A percentile compares a stretch with the other conserved stretches of the same genome.
phyloP scores from a whole-genome alignment of 2,797 vertebrate genomes.

The Chiloscyllium punctatum region DNA sequence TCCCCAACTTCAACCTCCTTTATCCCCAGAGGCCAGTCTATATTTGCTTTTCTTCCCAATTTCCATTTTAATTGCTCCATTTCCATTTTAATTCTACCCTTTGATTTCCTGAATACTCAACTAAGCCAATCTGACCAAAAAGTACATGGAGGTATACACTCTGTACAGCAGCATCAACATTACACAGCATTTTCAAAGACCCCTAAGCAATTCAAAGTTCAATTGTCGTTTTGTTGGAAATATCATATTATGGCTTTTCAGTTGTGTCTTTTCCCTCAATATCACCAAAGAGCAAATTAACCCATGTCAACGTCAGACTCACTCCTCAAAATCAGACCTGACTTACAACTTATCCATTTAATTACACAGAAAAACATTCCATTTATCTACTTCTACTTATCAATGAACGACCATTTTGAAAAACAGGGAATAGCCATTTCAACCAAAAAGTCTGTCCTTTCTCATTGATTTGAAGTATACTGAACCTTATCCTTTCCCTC shows the following conservation, averaged over 20 bases:
- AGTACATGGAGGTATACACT: background rate
- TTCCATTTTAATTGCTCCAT: background rate
- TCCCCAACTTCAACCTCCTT: background rate
- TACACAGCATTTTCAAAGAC: background rate
- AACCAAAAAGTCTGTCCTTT: background rate
- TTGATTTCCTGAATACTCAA: background rate
- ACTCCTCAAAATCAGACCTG: background rate
- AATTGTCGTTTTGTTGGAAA: background rate
- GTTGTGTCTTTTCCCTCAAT: background rate
- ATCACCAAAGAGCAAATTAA: background rate
- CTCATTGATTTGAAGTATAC: background rate
- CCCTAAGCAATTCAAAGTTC: background rate
- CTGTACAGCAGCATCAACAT: background rate
- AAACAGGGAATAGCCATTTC: background rate
- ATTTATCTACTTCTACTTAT: background rate
- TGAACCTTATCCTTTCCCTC: background rate
- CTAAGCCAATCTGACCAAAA: background rate
- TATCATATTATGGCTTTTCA: background rate
- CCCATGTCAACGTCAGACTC: background rate
- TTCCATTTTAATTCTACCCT: constrained; percentile 8
- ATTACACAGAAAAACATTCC: background rate
- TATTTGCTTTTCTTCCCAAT: constrained; percentile 5
- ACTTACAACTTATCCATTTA: background rate
- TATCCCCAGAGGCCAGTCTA: background rate
- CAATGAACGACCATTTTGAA: background rate